phyloP scores from a whole-genome alignment of 2,113 vertebrate species.

The Petromus typicus region DNA sequence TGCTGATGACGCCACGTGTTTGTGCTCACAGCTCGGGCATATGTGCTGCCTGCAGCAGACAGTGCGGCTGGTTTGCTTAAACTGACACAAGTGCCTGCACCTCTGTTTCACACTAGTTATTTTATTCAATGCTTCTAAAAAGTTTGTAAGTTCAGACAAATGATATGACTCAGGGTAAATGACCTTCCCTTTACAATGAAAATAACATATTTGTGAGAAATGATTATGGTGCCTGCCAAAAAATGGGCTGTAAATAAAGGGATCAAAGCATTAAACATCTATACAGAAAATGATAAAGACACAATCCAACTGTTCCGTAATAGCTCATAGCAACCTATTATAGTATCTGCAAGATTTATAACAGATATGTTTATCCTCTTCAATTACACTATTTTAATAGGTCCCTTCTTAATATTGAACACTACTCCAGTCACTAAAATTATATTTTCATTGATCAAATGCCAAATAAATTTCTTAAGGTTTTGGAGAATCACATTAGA shows the following conservation, averaged over 20 bases:
- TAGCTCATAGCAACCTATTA: background rate
- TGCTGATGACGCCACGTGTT: background rate
- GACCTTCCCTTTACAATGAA: background rate
- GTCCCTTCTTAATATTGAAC: conserved; percentile 17
- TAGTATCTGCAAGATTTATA: background rate
- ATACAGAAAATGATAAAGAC: conserved; percentile 19
- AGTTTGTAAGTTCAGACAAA: conserved; percentile 35
- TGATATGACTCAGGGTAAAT: background rate
- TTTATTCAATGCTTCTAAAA: conserved; percentile 42
- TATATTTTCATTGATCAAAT: conserved; percentile 15
- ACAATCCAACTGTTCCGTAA: background rate
- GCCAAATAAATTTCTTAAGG: background rate
- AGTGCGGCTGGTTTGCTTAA: background rate
- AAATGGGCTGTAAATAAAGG: background rate
- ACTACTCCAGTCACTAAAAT: conserved; percentile 4
- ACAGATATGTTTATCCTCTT: conserved; percentile 3
- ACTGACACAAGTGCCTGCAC: background rate
- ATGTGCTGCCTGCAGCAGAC: background rate
- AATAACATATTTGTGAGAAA: conserved; percentile 1
- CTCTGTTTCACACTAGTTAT: background rate
- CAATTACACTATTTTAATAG: background rate
- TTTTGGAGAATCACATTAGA: background rate
- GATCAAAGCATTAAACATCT: background rate
- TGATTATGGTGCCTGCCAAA: background rate
- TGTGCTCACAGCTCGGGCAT: background rate